Conservation (phyloP, 2,113 vertebrate genomes). For the Dermatemys mawii region DNA sequence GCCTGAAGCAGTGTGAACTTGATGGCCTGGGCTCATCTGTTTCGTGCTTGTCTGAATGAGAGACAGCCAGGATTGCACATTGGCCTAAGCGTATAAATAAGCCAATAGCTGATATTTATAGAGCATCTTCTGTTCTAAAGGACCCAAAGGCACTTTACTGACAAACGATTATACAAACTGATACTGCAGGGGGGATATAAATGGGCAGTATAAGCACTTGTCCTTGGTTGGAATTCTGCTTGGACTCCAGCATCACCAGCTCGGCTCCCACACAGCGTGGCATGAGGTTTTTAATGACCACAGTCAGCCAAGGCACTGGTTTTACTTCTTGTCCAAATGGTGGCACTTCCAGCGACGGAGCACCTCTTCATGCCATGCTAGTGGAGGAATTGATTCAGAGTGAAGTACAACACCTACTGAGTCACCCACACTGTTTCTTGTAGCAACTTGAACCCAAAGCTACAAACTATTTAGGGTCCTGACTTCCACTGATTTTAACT, state of each 20-base stretch:
- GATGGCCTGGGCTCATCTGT: neutral
- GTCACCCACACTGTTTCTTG: no score
- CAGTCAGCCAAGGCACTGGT: neutral
- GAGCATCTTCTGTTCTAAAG: neutral
- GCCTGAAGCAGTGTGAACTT: neutral
- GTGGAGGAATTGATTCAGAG: neutral
- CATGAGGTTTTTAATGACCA: neutral
- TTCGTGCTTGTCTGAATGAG: neutral
- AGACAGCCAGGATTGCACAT: neutral
- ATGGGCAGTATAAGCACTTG: neutral
- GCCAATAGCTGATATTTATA: neutral
- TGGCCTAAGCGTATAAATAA: neutral
- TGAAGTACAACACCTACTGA: no score
- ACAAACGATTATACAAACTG: neutral
- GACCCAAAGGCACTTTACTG: neutral
- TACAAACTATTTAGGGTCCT: no score
- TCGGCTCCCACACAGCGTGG: neutral
- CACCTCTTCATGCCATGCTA: neutral
- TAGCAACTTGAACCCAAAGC: no score
- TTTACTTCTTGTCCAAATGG: neutral
- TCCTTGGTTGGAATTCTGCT: neutral
- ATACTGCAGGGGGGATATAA: neutral
- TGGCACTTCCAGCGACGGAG: neutral
- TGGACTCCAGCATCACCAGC: neutral
- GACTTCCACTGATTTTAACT: no score